These are phyloP conservation scores for Vespertilio murinus DNA, from an alignment of 2,797 vertebrate genomes.

Conservation along the genomic window DNA sequence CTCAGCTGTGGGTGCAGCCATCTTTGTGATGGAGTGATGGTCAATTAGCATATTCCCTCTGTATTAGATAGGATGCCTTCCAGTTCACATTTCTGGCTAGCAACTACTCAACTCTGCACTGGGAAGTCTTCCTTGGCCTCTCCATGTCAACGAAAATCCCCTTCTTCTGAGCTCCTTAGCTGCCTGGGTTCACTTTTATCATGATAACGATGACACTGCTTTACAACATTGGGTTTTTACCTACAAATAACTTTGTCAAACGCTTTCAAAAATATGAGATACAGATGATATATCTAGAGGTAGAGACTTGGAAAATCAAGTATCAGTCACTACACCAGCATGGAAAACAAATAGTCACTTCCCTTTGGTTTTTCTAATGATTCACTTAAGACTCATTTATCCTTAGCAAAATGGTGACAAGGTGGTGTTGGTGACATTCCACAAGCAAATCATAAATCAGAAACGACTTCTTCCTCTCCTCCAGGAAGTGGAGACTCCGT, in stretches of 20 bases:
- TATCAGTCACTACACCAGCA: rapidly evolving
- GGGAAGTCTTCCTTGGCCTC: neutral
- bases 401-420: neutral
- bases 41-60: no score
- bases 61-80: neutral
- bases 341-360: neutral
- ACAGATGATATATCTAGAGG: neutral
- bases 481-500: neutral
- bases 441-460: neutral
- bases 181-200: neutral
- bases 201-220: no score
- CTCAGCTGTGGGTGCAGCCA: no score
- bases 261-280: neutral
- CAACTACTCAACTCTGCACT: neutral
- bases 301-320: neutral
- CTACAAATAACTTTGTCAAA: neutral
- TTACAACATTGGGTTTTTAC: neutral
- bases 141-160: neutral
- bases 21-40: no score
- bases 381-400: neutral
- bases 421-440: neutral
- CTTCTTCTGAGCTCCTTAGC: neutral
- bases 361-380: neutral
- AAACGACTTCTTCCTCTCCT: neutral
- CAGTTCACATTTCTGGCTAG: neutral